These are phyloP conservation scores for Drosophila elegans DNA, from an alignment of 1,140 invertebrate genomes.

Conservation along the genomic window DNA sequence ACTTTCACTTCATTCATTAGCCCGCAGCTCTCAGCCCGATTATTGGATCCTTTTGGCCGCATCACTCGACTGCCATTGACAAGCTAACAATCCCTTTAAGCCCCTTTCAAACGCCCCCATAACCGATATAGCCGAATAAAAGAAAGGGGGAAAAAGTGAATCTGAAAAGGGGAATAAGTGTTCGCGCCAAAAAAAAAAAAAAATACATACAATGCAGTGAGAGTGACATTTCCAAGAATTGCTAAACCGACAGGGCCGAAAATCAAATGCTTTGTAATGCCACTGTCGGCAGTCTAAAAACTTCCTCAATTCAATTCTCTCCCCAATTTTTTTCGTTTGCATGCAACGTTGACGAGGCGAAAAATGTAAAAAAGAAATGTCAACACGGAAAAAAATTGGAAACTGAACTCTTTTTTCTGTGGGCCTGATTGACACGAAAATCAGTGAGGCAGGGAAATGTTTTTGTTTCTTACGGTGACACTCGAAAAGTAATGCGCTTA, in stretches of 20 bases:
- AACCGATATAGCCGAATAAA: conserved; percentile 30
- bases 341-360: conserved; percentile 71
- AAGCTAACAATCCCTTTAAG: conserved; percentile 27
- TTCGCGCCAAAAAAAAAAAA: conserved; percentile 17
- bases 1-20: conserved; percentile 28
- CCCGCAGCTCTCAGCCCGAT: background rate
- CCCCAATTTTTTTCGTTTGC: conserved; percentile 53
- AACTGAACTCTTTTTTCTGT: conserved; percentile 36
- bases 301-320: background rate
- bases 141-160: conserved; percentile 15
- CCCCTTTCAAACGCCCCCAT: conserved; percentile 31
- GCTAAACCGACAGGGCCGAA: conserved; percentile 35
- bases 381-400: conserved; percentile 48
- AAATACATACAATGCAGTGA: conserved; percentile 31
- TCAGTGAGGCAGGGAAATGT: conserved; percentile 39
- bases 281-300: conserved; percentile 60
- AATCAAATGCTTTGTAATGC: conserved; percentile 74
- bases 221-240: conserved; percentile 69
- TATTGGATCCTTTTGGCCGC: conserved; percentile 39
- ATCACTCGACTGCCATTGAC: conserved; percentile 46
- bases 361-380: conserved; percentile 57
- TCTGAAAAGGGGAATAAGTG: conserved; percentile 11
- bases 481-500: conserved; percentile 76
- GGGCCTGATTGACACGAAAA: conserved; percentile 67
- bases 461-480: conserved; percentile 50